Percentiles rank a stretch among this genome's conserved stretches.
phyloP scores from a whole-genome alignment of 2,888 invertebrate species.

The Drosophila subsilvestris region DNA sequence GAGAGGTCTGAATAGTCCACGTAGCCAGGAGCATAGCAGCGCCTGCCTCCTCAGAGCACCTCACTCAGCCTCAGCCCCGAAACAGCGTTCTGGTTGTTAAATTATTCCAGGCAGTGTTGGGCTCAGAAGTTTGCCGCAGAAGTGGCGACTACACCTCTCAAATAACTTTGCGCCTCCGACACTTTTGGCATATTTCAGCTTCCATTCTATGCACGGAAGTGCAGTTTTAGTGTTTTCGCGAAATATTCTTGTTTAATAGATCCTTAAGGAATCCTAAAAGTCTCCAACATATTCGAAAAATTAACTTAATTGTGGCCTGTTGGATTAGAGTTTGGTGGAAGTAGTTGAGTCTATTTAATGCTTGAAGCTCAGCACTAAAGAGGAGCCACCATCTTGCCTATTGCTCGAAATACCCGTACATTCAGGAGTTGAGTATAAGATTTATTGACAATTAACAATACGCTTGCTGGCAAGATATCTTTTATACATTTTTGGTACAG shows the following conservation, averaged over 20 bases:
- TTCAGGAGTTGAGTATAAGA: not conserved
- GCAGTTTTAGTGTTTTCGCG: slow-evolving; percentile 5
- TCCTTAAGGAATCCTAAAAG: not conserved
- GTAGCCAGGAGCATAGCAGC: slow-evolving; percentile 23
- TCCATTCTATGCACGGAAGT: slow-evolving; percentile 5
- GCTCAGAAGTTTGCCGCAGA: slow-evolving; percentile 48
- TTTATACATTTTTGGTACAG: too few relatives aligned
- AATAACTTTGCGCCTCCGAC: slow-evolving; percentile 13
- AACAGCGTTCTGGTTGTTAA: slow-evolving; percentile 54
- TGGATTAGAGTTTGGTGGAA: not conserved
- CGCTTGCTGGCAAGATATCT: too few relatives aligned
- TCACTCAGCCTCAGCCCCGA: slow-evolving; percentile 6
- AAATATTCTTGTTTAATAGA: not conserved
- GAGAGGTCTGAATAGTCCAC: slow-evolving; percentile 43
- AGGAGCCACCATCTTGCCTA: not conserved
- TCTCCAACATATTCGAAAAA: not conserved
- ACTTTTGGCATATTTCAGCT: slow-evolving; percentile 2
- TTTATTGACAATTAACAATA: too few relatives aligned
- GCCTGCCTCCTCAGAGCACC: not conserved
- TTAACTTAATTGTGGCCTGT: not conserved
- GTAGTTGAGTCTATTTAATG: not conserved
- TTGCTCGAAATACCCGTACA: too few relatives aligned
- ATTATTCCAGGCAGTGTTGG: slow-evolving; percentile 59
- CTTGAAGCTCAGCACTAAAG: not conserved
- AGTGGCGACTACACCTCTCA: slow-evolving; percentile 10